Evolutionary conservation across 2,113 vertebrate genomes (phyloP).

Genomic region (Phodopus roborovskii): DNA sequence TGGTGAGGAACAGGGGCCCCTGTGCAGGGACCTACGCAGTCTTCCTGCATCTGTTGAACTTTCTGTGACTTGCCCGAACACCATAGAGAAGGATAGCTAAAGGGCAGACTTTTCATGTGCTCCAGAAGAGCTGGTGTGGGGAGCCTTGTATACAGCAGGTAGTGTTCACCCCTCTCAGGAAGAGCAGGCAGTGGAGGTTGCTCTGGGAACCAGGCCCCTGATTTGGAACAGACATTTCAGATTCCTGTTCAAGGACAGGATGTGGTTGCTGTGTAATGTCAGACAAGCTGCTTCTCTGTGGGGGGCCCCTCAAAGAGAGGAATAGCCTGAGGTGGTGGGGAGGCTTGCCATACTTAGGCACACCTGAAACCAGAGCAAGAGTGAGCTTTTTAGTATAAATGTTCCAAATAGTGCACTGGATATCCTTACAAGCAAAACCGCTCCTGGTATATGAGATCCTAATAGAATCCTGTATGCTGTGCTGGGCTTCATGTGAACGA

Average conservation of each 20-base stretch:
- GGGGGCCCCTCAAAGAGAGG: neutral
- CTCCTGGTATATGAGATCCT: neutral
- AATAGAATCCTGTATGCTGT: accelerated
- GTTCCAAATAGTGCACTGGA: accelerated
- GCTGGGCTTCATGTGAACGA: neutral
- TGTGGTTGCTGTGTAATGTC: neutral
- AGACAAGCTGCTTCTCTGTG: neutral
- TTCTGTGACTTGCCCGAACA: neutral
- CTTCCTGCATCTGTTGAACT: accelerated
- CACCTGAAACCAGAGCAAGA: neutral
- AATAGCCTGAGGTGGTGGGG: neutral
- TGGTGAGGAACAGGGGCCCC: neutral
- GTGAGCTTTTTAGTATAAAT: neutral
- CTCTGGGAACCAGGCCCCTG: accelerated
- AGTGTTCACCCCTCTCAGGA: neutral
- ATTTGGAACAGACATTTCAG: neutral
- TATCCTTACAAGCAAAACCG: accelerated
- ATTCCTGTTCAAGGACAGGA: neutral
- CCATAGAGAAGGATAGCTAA: accelerated
- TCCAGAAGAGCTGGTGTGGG: neutral
- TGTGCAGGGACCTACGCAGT: accelerated
- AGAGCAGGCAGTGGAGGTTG: no score
- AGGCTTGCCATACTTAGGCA: neutral
- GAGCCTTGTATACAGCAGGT: neutral
- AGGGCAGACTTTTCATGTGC: accelerated